Percentiles rank a stretch among this genome's conserved stretches.
phyloP scores from a whole-genome alignment of 2,888 invertebrate genomes.

The Plagodis pulveraria region DNA sequence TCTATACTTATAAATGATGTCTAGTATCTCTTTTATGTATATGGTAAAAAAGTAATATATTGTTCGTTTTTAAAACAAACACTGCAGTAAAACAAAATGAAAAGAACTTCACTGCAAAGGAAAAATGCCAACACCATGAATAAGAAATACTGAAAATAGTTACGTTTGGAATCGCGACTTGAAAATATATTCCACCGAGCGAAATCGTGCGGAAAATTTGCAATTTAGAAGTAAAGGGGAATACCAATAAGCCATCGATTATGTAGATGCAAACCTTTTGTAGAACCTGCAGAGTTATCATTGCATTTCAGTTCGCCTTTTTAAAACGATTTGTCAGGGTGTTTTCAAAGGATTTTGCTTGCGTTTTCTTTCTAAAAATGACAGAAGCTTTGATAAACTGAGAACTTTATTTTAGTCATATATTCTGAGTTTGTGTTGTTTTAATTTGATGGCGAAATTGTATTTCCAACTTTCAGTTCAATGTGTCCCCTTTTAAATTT shows the following conservation, averaged over 20 bases:
- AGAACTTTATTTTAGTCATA: background rate
- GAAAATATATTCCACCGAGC: slow-evolving; percentile 78
- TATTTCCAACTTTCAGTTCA: background rate
- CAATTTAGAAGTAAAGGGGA: slow-evolving; percentile 84
- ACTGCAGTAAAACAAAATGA: slow-evolving; percentile 17
- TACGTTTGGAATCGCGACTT: slow-evolving; percentile 68
- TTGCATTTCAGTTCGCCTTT: slow-evolving; percentile 68
- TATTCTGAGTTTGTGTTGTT: background rate
- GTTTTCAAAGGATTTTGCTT: slow-evolving; percentile 61
- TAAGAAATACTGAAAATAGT: slow-evolving; percentile 68
- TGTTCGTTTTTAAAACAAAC: background rate
- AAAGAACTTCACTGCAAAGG: slow-evolving; percentile 27
- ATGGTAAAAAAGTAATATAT: too few relatives aligned
- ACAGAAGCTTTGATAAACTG: slow-evolving; percentile 7
- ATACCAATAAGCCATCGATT: slow-evolving; percentile 83
- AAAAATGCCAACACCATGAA: slow-evolving; percentile 55
- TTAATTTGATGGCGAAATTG: background rate
- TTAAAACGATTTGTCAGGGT: slow-evolving; percentile 74
- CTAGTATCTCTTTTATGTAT: too few relatives aligned
- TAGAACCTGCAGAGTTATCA: slow-evolving; percentile 76
- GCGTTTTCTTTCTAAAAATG: slow-evolving; percentile 27
- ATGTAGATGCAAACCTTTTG: slow-evolving; percentile 82
- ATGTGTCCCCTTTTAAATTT: too few relatives aligned
- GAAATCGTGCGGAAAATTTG: slow-evolving; percentile 85
- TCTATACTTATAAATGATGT: too few relatives aligned